phyloP scores from a whole-genome alignment of 2,888 invertebrate species.

The Cataglyphis livida region DNA sequence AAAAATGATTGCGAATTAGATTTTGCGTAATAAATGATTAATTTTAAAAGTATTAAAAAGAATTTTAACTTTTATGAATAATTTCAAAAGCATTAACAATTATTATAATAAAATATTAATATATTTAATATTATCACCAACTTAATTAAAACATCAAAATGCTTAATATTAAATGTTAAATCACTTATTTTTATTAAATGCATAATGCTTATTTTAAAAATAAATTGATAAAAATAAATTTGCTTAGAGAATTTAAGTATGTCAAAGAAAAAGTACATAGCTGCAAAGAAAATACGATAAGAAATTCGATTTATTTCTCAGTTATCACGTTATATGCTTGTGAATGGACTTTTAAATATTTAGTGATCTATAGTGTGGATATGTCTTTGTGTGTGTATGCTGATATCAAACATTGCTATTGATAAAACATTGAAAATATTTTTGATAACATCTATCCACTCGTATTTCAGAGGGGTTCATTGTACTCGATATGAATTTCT shows the following conservation, averaged over 20 bases:
- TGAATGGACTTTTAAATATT: not conserved
- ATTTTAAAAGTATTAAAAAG: not conserved
- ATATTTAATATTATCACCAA: slow-evolving; percentile 5
- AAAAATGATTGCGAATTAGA: not conserved
- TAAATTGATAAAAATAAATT: not conserved
- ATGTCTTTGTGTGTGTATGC: not conserved
- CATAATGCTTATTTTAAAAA: not conserved
- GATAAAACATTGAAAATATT: slow-evolving; percentile 25
- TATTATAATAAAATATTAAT: not conserved
- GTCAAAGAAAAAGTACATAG: not conserved
- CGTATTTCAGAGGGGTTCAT: slow-evolving; percentile 15
- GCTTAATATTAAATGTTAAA: not conserved
- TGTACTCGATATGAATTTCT: slow-evolving; percentile 29
- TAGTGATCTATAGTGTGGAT: not conserved
- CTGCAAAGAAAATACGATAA: slow-evolving; percentile 12
- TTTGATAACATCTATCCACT: slow-evolving; percentile 21
- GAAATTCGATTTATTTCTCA: not conserved
- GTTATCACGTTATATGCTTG: slow-evolving; percentile 24
- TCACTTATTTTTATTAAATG: not conserved
- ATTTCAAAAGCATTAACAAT: not conserved
- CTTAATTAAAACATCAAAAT: not conserved
- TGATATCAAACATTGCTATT: slow-evolving; percentile 4
- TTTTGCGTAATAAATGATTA: not conserved
- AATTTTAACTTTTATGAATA: not conserved
- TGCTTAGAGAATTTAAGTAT: not conserved